Base-by-base conservation (phyloP, 2,888 invertebrate species). In the Cantharis nigra region DNA sequence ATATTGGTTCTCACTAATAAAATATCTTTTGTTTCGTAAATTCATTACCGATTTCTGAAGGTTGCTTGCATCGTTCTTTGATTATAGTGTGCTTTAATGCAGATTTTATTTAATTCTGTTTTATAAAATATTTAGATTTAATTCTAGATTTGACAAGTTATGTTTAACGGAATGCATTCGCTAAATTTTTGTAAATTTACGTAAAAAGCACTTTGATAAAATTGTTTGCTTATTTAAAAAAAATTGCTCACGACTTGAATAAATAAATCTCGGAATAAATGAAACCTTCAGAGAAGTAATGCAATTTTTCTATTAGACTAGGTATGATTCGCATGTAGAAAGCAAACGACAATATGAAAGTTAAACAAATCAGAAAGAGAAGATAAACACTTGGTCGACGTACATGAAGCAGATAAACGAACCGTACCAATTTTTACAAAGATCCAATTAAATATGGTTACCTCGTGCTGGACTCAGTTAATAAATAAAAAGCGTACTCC, bases 371-470 rank as follows among this genome's bases (percentile, higher is more conserved):
- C 65, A 63, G 74, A 74, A 26, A 74, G 74, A 74, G 74, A 74
- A 63, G 74, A 63, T 67, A 70, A 14, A 30, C 16, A 13, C 62
- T 75, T 65, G 63, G 71, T 67, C 49, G 72, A 65, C 65, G 70
- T 71, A 76, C 79, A 78, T 79, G 81, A 79, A 77, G 80, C 81
- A 81, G 81, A 83, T 83, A 83, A 83, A 80, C 83, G 82, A 83
- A 82, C 82, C 83, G 83, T 82, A 82, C 79, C 69, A 76, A 84
- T 84, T 84, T 84, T 84, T 83, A 84, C 83, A 80, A 80, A 82
- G 81, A 84, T 83, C 84, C 83, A 84, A 84, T 84, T 84, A 84
- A 85, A 82, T 83, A 81, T 82, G 81, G 82, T 79, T 81, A 83
- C 80, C 81, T 82, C 81, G 80, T 80, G 81, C 82, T 71, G 79